These are phyloP conservation scores for Stenoptilia bipunctidactyla DNA, from an alignment of 2,888 invertebrate genomes.

Conservation along the genomic window DNA sequence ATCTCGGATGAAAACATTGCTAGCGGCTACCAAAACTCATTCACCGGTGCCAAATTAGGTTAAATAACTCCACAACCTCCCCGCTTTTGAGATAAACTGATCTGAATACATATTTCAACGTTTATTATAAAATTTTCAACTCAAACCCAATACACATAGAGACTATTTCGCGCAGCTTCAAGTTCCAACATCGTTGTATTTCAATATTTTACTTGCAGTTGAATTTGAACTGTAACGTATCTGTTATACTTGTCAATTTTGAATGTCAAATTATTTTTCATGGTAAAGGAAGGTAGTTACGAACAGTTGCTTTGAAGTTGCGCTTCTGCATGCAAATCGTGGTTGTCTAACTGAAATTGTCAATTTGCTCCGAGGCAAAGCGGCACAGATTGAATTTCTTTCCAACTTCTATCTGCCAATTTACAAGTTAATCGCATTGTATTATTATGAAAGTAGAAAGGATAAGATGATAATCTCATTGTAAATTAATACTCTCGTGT, in stretches of 20 bases:
- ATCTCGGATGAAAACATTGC: conserved; percentile 33
- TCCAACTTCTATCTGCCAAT: too few species aligned
- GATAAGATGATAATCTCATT: too few species aligned
- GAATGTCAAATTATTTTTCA: not conserved
- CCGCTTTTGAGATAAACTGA: conserved; percentile 51
- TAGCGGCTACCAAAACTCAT: conserved; percentile 70
- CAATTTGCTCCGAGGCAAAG: conserved; percentile 27
- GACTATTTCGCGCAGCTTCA: not conserved
- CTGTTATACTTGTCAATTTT: not conserved
- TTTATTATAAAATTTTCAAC: not conserved
- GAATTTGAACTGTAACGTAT: too few species aligned
- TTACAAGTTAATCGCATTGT: too few species aligned
- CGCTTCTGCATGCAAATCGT: conserved; percentile 69
- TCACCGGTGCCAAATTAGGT: conserved; percentile 62
- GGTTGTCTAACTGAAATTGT: conserved; percentile 33
- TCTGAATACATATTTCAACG: conserved; percentile 18
- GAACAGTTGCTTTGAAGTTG: conserved; percentile 65
- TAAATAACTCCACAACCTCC: conserved; percentile 45
- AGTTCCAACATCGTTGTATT: too few species aligned
- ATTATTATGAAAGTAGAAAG: too few species aligned
- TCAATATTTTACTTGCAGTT: too few species aligned
- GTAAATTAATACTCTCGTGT: too few species aligned
- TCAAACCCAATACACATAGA: not conserved
- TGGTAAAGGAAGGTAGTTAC: conserved; percentile 39
- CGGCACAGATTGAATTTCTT: not conserved